Conservation (phyloP, 1,140 invertebrate species). For the Anastrepha obliqua region DNA sequence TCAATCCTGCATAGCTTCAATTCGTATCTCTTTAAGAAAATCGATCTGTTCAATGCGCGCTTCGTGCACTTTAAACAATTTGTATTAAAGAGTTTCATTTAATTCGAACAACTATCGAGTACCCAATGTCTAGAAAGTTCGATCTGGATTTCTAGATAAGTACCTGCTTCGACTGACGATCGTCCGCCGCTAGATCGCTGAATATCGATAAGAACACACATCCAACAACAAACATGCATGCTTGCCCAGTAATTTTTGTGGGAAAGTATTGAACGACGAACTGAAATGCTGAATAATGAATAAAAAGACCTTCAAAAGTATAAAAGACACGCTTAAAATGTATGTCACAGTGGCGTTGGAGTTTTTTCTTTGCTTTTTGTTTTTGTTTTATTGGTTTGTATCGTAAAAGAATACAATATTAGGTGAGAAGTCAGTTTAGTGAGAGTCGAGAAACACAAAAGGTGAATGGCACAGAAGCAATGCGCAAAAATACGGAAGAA, state of each 20-base stretch:
- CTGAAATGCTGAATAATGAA: conserved; percentile 37
- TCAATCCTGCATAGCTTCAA: no score
- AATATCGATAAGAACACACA: background rate
- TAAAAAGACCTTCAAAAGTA: conserved; percentile 35
- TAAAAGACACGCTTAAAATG: conserved; percentile 29
- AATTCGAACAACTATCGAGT: no score
- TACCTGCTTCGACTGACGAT: background rate
- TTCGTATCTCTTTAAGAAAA: no score
- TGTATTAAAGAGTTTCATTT: no score
- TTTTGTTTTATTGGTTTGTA: background rate
- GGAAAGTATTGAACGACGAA: conserved; percentile 10
- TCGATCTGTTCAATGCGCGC: no score
- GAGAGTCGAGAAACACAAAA: background rate
- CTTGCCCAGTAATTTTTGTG: background rate
- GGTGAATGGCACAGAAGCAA: conserved; percentile 12
- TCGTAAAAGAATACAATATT: conserved; percentile 23
- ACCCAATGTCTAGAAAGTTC: no score
- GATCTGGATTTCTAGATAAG: no score
- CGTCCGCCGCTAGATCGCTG: background rate
- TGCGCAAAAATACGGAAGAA: no score
- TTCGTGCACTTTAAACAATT: no score
- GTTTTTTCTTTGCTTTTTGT: background rate
- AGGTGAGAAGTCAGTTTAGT: conserved; percentile 11
- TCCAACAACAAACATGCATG: background rate
- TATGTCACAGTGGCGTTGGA: conserved; percentile 2